phyloP scores from a whole-genome alignment of 2,888 invertebrate genomes.

The Melikaiella ostensackeni region DNA sequence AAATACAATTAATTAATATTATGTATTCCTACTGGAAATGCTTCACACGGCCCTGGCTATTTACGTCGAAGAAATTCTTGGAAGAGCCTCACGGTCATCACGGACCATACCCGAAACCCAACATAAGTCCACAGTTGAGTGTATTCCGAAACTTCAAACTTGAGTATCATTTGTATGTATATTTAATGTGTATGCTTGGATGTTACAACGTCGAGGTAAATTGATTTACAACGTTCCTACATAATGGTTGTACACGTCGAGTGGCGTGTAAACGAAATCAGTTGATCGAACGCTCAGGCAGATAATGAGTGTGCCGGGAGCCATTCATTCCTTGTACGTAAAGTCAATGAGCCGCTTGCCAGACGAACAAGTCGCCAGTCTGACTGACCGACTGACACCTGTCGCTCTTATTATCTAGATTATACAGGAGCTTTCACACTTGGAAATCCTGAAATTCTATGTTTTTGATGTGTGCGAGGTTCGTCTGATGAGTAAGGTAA shows the following conservation, averaged over 20 bases:
- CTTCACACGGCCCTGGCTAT: no score
- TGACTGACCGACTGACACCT: conserved; percentile 16
- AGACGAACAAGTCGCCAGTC: not conserved
- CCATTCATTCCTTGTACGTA: conserved; percentile 10
- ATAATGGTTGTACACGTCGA: conserved; percentile 2
- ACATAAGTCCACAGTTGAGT: no score
- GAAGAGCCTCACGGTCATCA: no score
- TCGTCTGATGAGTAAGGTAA: no score
- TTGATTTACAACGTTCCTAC: conserved; percentile 12
- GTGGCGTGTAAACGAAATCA: conserved; percentile 29
- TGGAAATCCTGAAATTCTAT: not conserved
- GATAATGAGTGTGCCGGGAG: conserved; percentile 12
- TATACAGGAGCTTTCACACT: not conserved
- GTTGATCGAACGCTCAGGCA: conserved; percentile 12
- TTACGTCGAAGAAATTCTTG: no score
- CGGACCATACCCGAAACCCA: no score
- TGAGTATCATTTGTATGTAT: not conserved
- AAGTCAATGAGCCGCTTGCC: conserved; percentile 14
- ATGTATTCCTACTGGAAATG: no score
- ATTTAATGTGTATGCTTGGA: not conserved
- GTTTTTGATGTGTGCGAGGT: no score
- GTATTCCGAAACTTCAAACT: no score
- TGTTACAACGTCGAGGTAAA: not conserved
- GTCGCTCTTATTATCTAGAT: not conserved
- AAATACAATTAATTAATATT: no score